phyloP scores from a whole-genome alignment of 2,888 invertebrate species.

The Aleiodes alternator region DNA sequence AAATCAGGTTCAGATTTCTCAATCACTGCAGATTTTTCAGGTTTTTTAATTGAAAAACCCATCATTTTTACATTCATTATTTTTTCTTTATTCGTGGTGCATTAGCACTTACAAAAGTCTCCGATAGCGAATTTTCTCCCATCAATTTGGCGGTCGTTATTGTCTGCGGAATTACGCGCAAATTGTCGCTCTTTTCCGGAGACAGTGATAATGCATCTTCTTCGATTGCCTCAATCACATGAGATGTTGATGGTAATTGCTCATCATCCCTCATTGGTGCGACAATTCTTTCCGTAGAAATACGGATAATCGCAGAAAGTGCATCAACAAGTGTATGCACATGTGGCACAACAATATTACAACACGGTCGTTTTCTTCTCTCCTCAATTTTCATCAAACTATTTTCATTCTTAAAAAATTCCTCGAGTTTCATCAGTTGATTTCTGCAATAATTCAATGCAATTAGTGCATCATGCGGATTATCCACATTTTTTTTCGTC shows the following conservation, averaged over 20 bases:
- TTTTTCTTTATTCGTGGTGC: conserved; percentile 49
- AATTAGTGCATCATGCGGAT: conserved; percentile 51
- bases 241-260: background rate
- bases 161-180: background rate
- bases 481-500: conserved; percentile 49
- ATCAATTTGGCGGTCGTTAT: conserved; percentile 13
- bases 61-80: background rate
- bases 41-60: background rate
- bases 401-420: conserved; percentile 58
- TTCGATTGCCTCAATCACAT: background rate
- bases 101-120: conserved; percentile 56
- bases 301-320: conserved; percentile 50
- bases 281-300: conserved; percentile 40
- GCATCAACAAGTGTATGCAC: conserved; percentile 62
- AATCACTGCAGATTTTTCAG: background rate
- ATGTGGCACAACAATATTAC: conserved; percentile 58
- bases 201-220: background rate
- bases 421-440: conserved; percentile 55
- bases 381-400: conserved; percentile 54
- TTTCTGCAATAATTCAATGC: conserved; percentile 53
- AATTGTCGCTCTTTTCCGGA: background rate
- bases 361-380: conserved; percentile 51
- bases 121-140: conserved; percentile 32
- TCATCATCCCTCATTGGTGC: background rate
- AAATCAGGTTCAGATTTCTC: background rate